Conservation (phyloP, 2,888 invertebrate genomes). For the Cyclophora punctaria region DNA sequence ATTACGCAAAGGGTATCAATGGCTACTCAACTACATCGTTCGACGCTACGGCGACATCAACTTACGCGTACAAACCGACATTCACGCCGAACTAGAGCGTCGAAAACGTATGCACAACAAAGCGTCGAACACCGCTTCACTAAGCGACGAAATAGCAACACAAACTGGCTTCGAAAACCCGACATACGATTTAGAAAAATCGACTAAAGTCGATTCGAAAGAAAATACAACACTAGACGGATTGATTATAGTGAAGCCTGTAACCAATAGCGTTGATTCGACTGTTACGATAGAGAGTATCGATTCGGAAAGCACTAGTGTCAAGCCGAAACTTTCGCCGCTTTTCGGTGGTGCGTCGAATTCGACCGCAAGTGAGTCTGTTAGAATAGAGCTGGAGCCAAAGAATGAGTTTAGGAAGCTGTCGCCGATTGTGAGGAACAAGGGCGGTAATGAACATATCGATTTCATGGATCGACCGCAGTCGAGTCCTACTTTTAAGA, state of each 20-base stretch:
- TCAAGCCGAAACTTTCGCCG: constrained; percentile 60
- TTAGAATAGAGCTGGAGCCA: constrained; percentile 59
- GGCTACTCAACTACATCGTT: constrained; percentile 82
- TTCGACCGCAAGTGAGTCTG: constrained; percentile 37
- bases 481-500: constrained; percentile 56
- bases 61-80: constrained; percentile 78
- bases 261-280: constrained; percentile 49
- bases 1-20: constrained; percentile 79
- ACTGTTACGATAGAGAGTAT: constrained; percentile 61
- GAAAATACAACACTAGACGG: constrained; percentile 29
- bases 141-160: constrained; percentile 56
- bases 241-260: constrained; percentile 59
- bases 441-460: constrained; percentile 43
- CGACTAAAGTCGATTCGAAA: constrained; percentile 22
- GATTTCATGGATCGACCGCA: constrained; percentile 62
- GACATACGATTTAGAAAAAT: constrained; percentile 42
- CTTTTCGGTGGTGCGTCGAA: constrained; percentile 53
- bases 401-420: constrained; percentile 57
- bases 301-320: constrained; percentile 42
- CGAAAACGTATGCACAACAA: constrained; percentile 53
- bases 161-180: constrained; percentile 70
- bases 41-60: constrained; percentile 79
- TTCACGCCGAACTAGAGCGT: constrained; percentile 71
- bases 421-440: constrained; percentile 55
- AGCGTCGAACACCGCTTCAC: constrained; percentile 52